Conservation (phyloP, 2,888 invertebrate genomes). For the Meganola albula region DNA sequence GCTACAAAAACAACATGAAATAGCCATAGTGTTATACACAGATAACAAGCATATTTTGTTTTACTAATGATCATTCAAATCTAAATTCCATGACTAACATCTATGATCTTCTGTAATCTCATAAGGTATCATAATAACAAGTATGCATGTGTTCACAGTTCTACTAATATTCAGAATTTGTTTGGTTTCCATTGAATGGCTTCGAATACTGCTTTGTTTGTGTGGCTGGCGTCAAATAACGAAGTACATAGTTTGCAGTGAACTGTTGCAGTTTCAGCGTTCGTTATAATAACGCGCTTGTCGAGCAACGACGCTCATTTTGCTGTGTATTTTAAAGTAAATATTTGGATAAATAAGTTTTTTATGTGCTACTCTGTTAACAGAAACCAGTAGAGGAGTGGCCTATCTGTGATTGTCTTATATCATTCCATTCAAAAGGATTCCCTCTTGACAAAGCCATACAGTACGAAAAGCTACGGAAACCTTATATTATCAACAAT, state of each 20-base stretch:
- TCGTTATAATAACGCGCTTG: no score
- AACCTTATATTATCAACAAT: conserved; percentile 98
- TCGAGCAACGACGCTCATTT: no score
- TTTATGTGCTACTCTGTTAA: no score
- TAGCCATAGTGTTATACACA: no score
- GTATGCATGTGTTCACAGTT: no score
- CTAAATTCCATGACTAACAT: no score
- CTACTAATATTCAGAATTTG: conserved; percentile 16
- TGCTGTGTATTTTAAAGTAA: no score
- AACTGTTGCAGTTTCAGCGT: conserved; percentile 18
- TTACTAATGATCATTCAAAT: conserved; percentile 32
- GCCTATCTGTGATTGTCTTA: conserved; percentile 98
- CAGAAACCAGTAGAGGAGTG: conserved; percentile 97
- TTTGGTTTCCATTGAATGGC: conserved; percentile 43
- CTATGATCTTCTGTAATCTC: no score
- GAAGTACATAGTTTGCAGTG: conserved; percentile 24
- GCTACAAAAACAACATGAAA: no score
- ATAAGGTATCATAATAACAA: no score
- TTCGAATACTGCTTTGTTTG: conserved; percentile 41
- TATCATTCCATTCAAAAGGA: conserved; percentile 98
- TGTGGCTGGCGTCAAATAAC: conserved; percentile 38
- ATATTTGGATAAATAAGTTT: no score
- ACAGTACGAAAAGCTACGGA: conserved; percentile 93
- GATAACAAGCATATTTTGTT: no score
- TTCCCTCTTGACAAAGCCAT: conserved; percentile 99